A percentile compares a stretch with the other conserved stretches of the same genome.
phyloP scores from a whole-genome alignment of 2,797 vertebrate genomes.

The Acridotheres tristis region DNA sequence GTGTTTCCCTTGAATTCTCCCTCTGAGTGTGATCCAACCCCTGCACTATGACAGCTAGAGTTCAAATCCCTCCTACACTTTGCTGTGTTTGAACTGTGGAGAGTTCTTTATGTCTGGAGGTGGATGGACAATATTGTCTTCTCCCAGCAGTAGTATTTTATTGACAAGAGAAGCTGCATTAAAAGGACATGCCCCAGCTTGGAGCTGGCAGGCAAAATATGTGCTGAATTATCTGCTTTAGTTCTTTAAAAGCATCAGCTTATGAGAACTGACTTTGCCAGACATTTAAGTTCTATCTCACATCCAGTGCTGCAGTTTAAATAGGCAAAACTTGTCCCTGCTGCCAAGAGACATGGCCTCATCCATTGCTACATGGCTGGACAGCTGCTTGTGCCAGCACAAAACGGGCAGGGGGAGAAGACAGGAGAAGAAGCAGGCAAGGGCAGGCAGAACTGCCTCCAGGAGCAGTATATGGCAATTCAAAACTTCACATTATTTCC shows the following conservation, averaged over 20 bases:
- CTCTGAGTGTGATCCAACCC: too few relatives aligned
- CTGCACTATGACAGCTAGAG: neutral
- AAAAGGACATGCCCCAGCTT: neutral
- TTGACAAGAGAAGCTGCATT: neutral
- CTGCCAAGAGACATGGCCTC: neutral
- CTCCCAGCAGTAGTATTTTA: neutral
- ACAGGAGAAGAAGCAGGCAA: neutral
- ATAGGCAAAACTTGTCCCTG: neutral
- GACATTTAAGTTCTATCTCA: neutral
- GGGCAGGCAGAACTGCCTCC: neutral
- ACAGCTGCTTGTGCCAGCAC: neutral
- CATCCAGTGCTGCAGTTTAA: neutral
- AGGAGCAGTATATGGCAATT: neutral
- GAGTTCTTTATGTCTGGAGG: neutral
- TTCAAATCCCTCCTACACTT: neutral
- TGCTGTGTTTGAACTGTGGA: neutral
- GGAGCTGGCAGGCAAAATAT: neutral
- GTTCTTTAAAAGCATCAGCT: neutral
- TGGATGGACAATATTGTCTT: neutral
- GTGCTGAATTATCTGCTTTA: neutral
- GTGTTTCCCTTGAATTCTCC: neutral
- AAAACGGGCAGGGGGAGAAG: neutral
- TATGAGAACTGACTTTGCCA: neutral
- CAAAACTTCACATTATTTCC: neutral
- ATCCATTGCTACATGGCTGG: neutral